These are phyloP conservation scores for Thereva nobilitata DNA, from an alignment of 2,888 invertebrate species.

Conservation along the genomic window DNA sequence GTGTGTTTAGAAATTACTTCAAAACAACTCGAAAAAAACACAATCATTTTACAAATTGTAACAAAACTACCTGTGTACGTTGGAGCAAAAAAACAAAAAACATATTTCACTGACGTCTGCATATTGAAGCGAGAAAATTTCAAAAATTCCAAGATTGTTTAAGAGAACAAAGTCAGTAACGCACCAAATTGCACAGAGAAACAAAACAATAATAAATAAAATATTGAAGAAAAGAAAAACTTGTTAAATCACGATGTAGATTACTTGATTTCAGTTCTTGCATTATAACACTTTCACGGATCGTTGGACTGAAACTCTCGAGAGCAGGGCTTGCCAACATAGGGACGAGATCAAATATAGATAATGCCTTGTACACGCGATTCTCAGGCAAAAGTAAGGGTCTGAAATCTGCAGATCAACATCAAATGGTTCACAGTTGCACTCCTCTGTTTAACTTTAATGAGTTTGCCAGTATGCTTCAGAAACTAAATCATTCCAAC, in stretches of 20 bases:
- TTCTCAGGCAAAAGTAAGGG: slow-evolving; percentile 23
- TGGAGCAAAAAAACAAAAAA: no score
- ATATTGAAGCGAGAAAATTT: no score
- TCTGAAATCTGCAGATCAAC: slow-evolving; percentile 28
- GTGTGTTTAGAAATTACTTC: no score
- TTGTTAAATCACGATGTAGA: slow-evolving; percentile 37
- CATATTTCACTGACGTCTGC: no score
- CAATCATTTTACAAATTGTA: no score
- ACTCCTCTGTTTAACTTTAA: slow-evolving; percentile 37
- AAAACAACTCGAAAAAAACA: no score
- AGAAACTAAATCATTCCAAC: slow-evolving; percentile 37
- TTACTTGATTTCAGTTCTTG: slow-evolving; percentile 30
- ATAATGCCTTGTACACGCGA: slow-evolving; percentile 36
- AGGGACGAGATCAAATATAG: slow-evolving; percentile 36
- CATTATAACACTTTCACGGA: slow-evolving; percentile 59
- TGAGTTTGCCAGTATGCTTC: slow-evolving; percentile 37
- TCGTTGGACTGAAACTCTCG: slow-evolving; percentile 52
- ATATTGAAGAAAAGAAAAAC: slow-evolving; percentile 29
- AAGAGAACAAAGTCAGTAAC: slow-evolving; percentile 4
- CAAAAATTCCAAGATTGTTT: no score
- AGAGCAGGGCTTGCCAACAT: slow-evolving; percentile 32
- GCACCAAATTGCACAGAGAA: slow-evolving; percentile 24
- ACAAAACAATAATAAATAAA: slow-evolving; percentile 32
- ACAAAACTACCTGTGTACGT: no score
- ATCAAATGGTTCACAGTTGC: slow-evolving; percentile 36